Conservation (phyloP, 1,140 invertebrate genomes). For the Harpegnathos saltator region DNA sequence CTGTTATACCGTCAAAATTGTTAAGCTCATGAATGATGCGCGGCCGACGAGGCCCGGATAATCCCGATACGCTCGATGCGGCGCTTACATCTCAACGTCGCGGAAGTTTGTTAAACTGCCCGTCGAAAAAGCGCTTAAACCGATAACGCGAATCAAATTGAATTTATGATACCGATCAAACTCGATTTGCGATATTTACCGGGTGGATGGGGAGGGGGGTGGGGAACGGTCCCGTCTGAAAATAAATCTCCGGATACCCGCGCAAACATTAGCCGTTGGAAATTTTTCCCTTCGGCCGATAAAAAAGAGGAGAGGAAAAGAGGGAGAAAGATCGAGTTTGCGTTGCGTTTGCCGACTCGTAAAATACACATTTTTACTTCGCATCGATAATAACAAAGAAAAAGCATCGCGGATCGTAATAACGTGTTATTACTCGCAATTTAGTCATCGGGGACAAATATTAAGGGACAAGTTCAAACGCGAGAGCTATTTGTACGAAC, state of each 20-base stretch:
- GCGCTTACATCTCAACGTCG: background rate
- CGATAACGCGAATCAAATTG: constrained; percentile 3
- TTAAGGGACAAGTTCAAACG: background rate
- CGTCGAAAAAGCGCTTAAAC: background rate
- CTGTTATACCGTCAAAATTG: background rate
- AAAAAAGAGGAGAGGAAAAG: too few species aligned
- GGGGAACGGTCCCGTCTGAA: background rate
- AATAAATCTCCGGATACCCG: background rate
- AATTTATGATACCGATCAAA: background rate
- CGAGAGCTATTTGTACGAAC: constrained; percentile 12
- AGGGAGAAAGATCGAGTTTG: constrained; percentile 11
- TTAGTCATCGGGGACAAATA: constrained; percentile 16
- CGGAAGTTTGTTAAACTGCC: background rate
- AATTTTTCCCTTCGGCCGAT: background rate
- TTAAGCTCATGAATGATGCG: constrained; percentile 15
- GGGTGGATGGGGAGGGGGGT: too few species aligned
- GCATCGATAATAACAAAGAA: constrained; percentile 11
- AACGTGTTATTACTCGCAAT: background rate
- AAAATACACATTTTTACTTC: constrained; percentile 10
- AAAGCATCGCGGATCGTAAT: background rate
- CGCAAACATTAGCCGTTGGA: background rate
- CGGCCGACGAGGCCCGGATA: background rate
- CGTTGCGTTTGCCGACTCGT: background rate
- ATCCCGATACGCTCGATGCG: background rate
- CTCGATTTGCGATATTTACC: too few species aligned